Evolutionary conservation across 2,797 vertebrate genomes (phyloP).

Genomic region (Phoxinus dragarum): DNA sequence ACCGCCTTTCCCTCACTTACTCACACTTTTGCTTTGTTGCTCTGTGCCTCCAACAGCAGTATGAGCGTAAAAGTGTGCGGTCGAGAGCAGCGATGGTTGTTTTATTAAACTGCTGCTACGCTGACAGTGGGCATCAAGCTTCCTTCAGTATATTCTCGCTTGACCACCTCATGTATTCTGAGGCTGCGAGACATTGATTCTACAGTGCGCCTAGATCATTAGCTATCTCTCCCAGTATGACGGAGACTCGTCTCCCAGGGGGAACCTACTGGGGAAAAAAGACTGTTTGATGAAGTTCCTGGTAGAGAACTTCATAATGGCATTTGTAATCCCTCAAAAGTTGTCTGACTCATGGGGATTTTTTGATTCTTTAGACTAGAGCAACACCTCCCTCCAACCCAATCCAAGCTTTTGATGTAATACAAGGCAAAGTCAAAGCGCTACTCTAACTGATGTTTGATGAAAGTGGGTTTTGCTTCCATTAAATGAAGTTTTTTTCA

Average conservation of each 20-base stretch:
- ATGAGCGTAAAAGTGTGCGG: not conserved
- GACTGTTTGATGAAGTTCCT: conserved; percentile 46
- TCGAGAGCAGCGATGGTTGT: not conserved
- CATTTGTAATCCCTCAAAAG: conserved; percentile 36
- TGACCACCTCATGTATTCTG: conserved; percentile 14
- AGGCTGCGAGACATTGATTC: conserved; percentile 13
- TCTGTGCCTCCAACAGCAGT: not conserved
- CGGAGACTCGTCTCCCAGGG: conserved; percentile 18
- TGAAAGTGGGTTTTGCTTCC: conserved; percentile 3
- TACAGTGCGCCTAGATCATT: conserved; percentile 22
- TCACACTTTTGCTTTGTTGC: conserved; percentile 18
- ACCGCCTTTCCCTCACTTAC: conserved; percentile 28
- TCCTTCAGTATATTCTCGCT: not conserved
- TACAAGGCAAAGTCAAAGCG: not conserved
- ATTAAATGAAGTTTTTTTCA: not conserved
- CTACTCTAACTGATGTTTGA: conserved; percentile 21
- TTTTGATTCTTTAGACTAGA: conserved; percentile 7
- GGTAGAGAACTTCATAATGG: conserved; percentile 25
- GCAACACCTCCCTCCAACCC: not conserved
- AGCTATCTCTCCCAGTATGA: conserved; percentile 47
- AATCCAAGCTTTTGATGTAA: conserved; percentile 15
- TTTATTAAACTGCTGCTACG: conserved; percentile 23
- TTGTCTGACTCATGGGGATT: conserved; percentile 22
- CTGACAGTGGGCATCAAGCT: not conserved
- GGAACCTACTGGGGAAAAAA: conserved; percentile 39